phyloP scores from a whole-genome alignment of 2,888 invertebrate genomes.

The Ephialtes manifestator region DNA sequence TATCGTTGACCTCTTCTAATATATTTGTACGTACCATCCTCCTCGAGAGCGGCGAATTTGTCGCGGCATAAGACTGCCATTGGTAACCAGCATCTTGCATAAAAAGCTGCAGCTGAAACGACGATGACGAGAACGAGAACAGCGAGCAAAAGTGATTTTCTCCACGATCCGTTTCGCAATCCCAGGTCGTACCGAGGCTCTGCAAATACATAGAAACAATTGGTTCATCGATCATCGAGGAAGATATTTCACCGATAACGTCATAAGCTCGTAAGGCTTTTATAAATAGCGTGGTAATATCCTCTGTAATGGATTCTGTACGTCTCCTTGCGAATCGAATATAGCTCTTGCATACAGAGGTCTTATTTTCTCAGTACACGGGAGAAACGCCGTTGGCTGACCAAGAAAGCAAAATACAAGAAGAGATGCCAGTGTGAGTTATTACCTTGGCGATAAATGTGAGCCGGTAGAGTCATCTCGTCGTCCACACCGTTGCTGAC shows the following conservation, averaged over 20 bases:
- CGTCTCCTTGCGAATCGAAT: not conserved
- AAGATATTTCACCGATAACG: constrained; percentile 4
- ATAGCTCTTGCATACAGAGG: not conserved
- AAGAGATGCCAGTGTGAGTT: constrained; percentile 10
- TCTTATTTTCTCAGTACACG: not conserved
- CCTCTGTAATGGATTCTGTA: constrained; percentile 5
- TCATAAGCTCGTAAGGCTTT: constrained; percentile 9
- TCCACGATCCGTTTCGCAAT: constrained; percentile 86
- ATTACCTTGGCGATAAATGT: constrained; percentile 83
- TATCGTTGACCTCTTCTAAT: not conserved
- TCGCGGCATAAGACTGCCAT: constrained; percentile 86
- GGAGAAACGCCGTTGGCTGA: not conserved
- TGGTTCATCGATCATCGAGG: constrained; percentile 4
- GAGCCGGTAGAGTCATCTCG: constrained; percentile 84
- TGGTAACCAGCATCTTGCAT: constrained; percentile 87
- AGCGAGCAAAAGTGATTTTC: constrained; percentile 87
- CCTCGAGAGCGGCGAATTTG: constrained; percentile 86
- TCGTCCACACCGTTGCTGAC: constrained; percentile 88
- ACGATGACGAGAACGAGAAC: constrained; percentile 87
- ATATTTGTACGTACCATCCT: constrained; percentile 82
- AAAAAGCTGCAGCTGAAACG: constrained; percentile 87
- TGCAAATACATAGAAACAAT: constrained; percentile 69
- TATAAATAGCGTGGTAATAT: constrained; percentile 26
- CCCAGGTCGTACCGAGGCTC: constrained; percentile 81
- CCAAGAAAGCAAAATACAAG: constrained; percentile 13